A percentile compares a stretch with the other conserved stretches of the same genome.
Evolutionary conservation across 2,888 invertebrate species (phyloP).

Genomic region (Aspidapion aeneum): DNA sequence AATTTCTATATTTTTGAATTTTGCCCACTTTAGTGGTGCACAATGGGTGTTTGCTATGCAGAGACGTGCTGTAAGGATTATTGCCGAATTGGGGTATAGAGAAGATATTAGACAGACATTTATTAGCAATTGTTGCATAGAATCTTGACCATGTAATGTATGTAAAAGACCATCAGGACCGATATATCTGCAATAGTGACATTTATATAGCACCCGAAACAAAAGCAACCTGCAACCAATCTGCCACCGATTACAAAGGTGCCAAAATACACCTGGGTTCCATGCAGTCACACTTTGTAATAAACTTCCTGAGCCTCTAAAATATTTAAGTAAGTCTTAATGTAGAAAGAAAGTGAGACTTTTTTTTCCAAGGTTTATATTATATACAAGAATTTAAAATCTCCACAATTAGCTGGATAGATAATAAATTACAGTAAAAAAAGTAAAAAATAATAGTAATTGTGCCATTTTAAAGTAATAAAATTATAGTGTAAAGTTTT

Average conservation of each 20-base stretch:
- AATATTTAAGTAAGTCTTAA: background rate
- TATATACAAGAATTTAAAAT: too few species aligned
- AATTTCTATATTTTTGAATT: too few species aligned
- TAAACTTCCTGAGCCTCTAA: background rate
- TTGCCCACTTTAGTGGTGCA: background rate
- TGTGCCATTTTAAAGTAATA: too few species aligned
- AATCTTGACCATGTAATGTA: too few species aligned
- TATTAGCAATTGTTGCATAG: background rate
- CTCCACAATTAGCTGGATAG: too few species aligned
- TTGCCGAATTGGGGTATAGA: background rate
- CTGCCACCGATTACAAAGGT: background rate
- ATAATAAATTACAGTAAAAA: too few species aligned
- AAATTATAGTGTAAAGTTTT: too few species aligned
- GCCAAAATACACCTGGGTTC: background rate
- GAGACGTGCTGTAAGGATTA: background rate
- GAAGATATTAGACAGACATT: background rate
- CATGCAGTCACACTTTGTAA: background rate
- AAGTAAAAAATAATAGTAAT: too few species aligned
- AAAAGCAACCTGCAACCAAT: background rate
- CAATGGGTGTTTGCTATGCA: background rate
- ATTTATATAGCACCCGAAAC: background rate
- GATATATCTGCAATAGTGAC: background rate
- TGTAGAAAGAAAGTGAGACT: too few species aligned
- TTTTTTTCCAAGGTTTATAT: too few species aligned
- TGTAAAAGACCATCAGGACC: background rate